These are phyloP conservation scores for Myrmophylax atrothorax DNA, from an alignment of 2,113 vertebrate genomes.

Conservation along the genomic window DNA sequence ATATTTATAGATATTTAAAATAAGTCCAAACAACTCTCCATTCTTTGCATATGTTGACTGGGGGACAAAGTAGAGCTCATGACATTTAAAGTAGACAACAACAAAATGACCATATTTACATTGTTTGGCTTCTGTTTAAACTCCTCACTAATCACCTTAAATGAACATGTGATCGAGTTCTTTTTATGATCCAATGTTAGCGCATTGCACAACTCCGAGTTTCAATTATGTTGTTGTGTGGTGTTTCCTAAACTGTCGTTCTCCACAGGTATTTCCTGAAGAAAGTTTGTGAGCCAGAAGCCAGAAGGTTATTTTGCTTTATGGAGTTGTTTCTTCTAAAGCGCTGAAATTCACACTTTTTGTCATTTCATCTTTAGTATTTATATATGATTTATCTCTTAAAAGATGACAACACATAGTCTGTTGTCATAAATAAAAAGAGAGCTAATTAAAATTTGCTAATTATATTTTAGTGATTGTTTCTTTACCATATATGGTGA, in stretches of 20 bases:
- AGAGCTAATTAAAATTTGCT: constrained; percentile 30
- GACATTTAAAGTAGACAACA: constrained; percentile 60
- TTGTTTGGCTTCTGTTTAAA: constrained; percentile 56
- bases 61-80: constrained; percentile 58
- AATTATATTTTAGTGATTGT: constrained; percentile 52
- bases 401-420: constrained; percentile 10
- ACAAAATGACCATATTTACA: constrained; percentile 70
- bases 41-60: constrained; percentile 62
- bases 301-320: constrained; percentile 58
- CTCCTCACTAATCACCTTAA: constrained; percentile 31
- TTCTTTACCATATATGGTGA: constrained; percentile 61
- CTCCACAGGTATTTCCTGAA: constrained; percentile 79
- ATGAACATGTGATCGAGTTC: constrained; percentile 22
- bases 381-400: constrained; percentile 54
- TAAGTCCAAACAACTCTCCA: constrained; percentile 72
- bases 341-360: constrained; percentile 4
- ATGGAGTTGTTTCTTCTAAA: constrained; percentile 42
- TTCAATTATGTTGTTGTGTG: constrained; percentile 71
- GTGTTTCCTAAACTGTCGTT: constrained; percentile 70
- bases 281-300: constrained; percentile 67
- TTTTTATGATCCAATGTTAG: constrained; percentile 63
- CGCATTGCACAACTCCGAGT: constrained; percentile 68
- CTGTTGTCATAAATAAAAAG: constrained; percentile 49
- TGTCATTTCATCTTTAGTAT: not conserved
- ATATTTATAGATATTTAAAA: constrained; percentile 80